Evolutionary conservation across 2,113 vertebrate species (phyloP), one percentile per base, ranked within the genome.

Genomic region (Urocynchramus pylzowi): DNA sequence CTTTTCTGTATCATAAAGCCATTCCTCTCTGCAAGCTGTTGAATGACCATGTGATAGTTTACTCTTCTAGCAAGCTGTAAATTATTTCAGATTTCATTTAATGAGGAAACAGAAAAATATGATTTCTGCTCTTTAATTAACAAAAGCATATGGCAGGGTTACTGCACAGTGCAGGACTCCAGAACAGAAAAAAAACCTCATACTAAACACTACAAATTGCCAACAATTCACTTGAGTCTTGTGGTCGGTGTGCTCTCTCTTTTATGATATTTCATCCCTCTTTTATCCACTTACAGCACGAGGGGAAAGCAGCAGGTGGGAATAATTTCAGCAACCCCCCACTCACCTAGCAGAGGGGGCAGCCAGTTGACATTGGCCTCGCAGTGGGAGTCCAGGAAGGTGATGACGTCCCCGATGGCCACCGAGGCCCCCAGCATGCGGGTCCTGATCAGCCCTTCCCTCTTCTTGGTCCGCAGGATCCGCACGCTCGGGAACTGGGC

Each of bases 341-440:
- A 1, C 97, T 98, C 91, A 99, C 99, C 99, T 6, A 99, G 91
- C 74, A 99, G 97, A 3, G 99, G 99, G 1, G 99, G 99, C 47
- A 99, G 98, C 99, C 99, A 99, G 98, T 99, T 99, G 90, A 99
- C 98, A 1, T 99, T 99, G 95, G 99, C 98, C 93, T 99, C 99
- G 10, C 99, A 99, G 94, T 99, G 99, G 2, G 99, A 99, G 88
- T 99, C 99, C 91, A 99, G 97, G 98, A 99, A 99, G 10, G 99
- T 99, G 98, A 99, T 99, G 96, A 99, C 99, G 1, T 99, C 98
- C 52, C 99, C 99, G 30, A 95, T 98, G 2, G 99, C 99, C 4
- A 97, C 98, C 0, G 97, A 98, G 37, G 99, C 99, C 13, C 99
- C 99, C 70, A 99, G 97, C 97, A 99, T 98, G 7, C 99, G 98